Evolutionary conservation across 2,888 invertebrate genomes (phyloP), one percentile per base, ranked within the genome.

Genomic region (Chromoteleia sp.): DNA sequence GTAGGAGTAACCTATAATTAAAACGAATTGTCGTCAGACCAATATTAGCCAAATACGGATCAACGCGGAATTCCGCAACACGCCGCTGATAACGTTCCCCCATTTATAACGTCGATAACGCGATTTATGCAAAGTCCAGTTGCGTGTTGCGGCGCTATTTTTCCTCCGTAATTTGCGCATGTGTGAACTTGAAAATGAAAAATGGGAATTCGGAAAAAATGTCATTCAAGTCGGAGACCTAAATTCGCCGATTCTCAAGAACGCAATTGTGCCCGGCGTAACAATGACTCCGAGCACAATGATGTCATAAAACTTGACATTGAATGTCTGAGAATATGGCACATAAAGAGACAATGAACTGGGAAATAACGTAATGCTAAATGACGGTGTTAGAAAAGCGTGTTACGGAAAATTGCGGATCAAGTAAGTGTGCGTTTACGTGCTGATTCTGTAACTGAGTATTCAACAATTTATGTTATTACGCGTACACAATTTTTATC

Each of bases 1-100:
- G 89, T 98, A 97, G 0, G 98, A 97, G 91, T 98, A 98, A 65
- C 98, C 97, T 96, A 92, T 74, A 90, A 91, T 90, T 87, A 89
- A 86, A 87, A 87, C 45, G 79, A 70, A 86, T 84, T 84, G 85
- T 86, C 80, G 79, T 70, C 59, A 65, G 43, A 82, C 59, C 77
- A 65, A 81, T 68, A 63, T 71, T 25, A 21, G 19, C 61, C 71
- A 48, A 76, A 58, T 81, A 70, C 58, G 61, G 81, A 58, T n/a
- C 45, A 25, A 74, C 14, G 30, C 33, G 54, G 59, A 48, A 59
- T 39, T 45, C 12, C 19, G 41, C 29, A 30, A 61, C 29, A 45
- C 19, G 39, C 19, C 17, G 15, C 54, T 33, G 61, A 77, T 63
- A 70, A 21, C 15, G 6, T 0, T 12, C 8, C 14, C 6, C 3